Evolutionary conservation across 2,888 invertebrate species (phyloP), one percentile per base, ranked within the genome.

Genomic region (Caenorhabditis sp.): DNA sequence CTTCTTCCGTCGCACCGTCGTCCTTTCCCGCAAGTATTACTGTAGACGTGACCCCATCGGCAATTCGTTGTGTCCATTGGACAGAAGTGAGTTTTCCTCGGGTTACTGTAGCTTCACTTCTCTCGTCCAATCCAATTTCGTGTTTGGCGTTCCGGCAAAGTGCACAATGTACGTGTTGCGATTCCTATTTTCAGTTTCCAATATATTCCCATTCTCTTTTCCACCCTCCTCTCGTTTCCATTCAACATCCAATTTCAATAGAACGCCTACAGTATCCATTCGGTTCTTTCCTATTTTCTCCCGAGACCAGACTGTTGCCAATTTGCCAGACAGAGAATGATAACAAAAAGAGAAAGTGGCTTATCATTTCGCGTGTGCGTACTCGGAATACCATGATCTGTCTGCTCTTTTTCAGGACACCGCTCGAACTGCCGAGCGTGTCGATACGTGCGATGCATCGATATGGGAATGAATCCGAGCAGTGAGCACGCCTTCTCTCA

Each of bases 391-490:
- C 30, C 15, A n/a, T n/a, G n/a, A n/a, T n/a, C 30, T 15, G 26
- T 32, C 24, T 43, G 20, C 17, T 41, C 7, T 22, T 24, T 65
- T 61, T 8, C 66, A 74, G 74, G 66, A 53, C 76, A 76, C 52
- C 70, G 76, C 27, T 76, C 70, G 5, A 76, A 76, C 41, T 76
- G 76, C 41, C 56, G 66, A 37, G 76, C 76, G 27, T 76, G 76
- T 17, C 76, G 76, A 8, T 76, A 70, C 52, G 52, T 58, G 15
- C 37, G 70, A 53, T 76, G 76, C 50, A 45, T 76, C 35, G 56
- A 58, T 8, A 70, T 65, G 65, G 76, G 76, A 7, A 76, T 76
- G 76, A 70, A 76, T 53, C 76, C 76, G 41, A 76, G 76, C 55
- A 59, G 76, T 72, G 35, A 63, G 58, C 30, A 20, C 35, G 13